Conservation (phyloP, 2,797 vertebrate genomes). For the Aldrovandia affinis region DNA sequence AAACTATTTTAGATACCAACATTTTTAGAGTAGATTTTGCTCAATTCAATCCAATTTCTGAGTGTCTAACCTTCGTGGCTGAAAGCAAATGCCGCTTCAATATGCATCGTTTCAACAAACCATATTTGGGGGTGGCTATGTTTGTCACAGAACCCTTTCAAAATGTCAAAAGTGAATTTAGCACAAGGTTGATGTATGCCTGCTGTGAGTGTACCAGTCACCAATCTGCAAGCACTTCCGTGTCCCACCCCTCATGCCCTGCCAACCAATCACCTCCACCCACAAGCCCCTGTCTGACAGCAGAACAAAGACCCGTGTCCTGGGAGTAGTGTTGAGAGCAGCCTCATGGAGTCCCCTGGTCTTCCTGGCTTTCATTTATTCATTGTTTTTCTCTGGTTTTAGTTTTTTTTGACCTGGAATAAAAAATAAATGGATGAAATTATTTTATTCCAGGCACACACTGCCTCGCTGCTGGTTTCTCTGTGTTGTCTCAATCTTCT, state of each 20-base stretch:
- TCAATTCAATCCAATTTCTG: neutral
- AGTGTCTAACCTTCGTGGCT: neutral
- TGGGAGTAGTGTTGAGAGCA: neutral
- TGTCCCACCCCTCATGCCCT: neutral
- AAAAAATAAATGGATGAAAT: neutral
- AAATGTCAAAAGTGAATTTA: conserved; percentile 16
- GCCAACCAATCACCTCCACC: neutral
- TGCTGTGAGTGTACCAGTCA: conserved; percentile 14
- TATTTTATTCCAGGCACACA: conserved; percentile 68
- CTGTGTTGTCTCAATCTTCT: conserved; percentile 78
- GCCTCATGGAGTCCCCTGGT: neutral
- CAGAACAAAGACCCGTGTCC: neutral
- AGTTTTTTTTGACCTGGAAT: neutral
- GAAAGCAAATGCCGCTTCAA: neutral
- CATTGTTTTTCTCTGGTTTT: neutral
- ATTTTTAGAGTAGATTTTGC: neutral
- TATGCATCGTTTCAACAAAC: neutral
- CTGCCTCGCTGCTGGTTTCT: conserved; percentile 75
- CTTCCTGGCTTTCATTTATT: neutral
- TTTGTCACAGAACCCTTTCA: neutral
- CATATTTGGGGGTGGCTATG: neutral
- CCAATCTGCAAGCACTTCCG: neutral
- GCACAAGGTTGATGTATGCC: conserved; percentile 5
- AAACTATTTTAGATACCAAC: neutral
- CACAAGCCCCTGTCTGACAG: conserved; percentile 2